A percentile compares a stretch with the other conserved stretches of the same genome.
Conservation (phyloP, 2,888 invertebrate species). For the Xestia ashworthii region DNA sequence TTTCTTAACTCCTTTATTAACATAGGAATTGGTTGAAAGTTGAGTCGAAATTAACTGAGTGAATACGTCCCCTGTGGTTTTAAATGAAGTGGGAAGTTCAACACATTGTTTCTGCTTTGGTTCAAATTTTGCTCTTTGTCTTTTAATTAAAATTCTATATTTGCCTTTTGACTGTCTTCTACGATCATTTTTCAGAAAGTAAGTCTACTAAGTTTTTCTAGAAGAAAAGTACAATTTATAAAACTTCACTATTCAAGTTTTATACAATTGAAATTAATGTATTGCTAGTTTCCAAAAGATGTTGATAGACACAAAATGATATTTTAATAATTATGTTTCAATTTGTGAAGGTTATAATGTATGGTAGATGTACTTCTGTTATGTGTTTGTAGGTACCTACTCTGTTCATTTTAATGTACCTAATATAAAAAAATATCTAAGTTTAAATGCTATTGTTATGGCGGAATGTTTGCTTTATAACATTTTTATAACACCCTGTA, state of each 20-base stretch:
- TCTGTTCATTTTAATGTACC: no score
- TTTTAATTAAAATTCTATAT: constrained; percentile 9
- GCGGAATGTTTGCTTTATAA: no score
- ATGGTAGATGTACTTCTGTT: no score
- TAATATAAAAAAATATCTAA: no score
- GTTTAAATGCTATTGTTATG: no score
- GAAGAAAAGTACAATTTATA: background rate
- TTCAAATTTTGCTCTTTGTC: constrained; percentile 25
- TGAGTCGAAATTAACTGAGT: constrained; percentile 57
- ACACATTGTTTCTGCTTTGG: constrained; percentile 35
- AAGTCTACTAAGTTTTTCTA: background rate
- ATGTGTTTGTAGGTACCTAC: no score
- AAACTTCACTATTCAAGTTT: background rate
- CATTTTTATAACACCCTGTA: no score
- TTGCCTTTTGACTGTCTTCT: background rate
- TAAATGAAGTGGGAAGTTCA: constrained; percentile 56
- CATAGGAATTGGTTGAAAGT: constrained; percentile 61
- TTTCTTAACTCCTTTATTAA: constrained; percentile 59
- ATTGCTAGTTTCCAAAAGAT: no score
- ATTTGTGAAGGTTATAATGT: no score
- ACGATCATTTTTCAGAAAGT: background rate
- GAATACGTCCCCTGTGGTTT: constrained; percentile 59
- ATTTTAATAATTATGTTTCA: background rate
- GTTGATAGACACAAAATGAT: background rate
- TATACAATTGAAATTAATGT: no score